These are phyloP conservation scores for Brachypteracias leptosomus DNA, from an alignment of 2,113 vertebrate species.

Conservation along the genomic window DNA sequence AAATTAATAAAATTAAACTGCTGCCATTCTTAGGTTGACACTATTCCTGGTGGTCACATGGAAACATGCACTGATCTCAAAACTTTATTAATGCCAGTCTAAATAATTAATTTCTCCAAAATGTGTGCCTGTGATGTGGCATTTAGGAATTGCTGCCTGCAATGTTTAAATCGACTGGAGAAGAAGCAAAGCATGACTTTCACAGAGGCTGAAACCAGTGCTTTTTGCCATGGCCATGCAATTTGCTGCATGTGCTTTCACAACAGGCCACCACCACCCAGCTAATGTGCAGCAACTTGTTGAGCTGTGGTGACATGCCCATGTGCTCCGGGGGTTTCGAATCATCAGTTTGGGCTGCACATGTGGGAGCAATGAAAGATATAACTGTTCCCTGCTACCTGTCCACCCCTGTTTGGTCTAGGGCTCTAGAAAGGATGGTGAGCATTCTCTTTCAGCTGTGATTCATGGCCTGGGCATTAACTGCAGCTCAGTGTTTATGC, in stretches of 20 bases:
- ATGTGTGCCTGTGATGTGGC: not conserved
- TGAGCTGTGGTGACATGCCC: not conserved
- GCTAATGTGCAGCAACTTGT: not conserved
- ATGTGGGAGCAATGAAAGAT: not conserved
- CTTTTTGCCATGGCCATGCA: not conserved
- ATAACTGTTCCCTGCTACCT: not conserved
- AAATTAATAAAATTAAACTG: not conserved
- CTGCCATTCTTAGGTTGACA: not conserved
- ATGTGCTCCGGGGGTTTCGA: not conserved
- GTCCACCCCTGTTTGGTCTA: not conserved
- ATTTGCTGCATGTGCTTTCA: not conserved
- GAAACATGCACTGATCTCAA: not conserved
- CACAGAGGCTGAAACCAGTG: not conserved
- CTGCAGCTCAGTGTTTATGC: rapidly evolving
- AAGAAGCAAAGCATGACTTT: not conserved
- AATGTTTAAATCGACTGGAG: not conserved
- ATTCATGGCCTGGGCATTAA: not conserved
- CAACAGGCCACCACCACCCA: not conserved
- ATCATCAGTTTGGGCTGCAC: not conserved
- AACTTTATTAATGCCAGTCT: not conserved
- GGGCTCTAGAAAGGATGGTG: not conserved
- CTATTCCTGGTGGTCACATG: not conserved
- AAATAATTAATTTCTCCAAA: not conserved
- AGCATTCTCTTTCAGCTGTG: not conserved
- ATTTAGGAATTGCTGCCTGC: not conserved